Base-by-base conservation (phyloP, 2,113 vertebrate species). In the Jacana jacana region DNA sequence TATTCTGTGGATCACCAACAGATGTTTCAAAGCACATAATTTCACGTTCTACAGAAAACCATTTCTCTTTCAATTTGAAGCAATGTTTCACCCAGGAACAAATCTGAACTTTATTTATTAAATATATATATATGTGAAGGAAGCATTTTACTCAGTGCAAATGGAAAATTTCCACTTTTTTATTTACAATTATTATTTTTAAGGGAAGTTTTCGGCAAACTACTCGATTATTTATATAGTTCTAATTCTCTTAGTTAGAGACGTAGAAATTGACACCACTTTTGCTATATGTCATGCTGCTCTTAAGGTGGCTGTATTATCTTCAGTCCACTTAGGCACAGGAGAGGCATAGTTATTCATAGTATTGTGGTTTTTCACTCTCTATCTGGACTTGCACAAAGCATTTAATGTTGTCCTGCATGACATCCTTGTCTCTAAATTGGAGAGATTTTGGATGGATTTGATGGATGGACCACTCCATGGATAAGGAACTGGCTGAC, bases 281-380 rank as follows among this genome's bases (percentile, higher is more conserved):
- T 79, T 49, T 42, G 13, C 14, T 58, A 5, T 16, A 39, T 0
- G 1, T n/a, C 9, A 39, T 12, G 35, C 18, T 52, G n/a, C 11
- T 82, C 23, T 16, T 58, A 49, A 46, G 8, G 11, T 22, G 6
- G 4, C 13, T 76, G 84, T 76, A n/a, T 76, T 87, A 30, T 80
- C 31, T 49, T 10, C 4, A 6, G 8, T 52, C n/a, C 4, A 23
- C 8, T 70, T 23, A 48, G 25, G 40, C 58, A 88, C 37, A 86
- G 16, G 14, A 68, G n/a, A 77, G 27, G 25, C 4, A 61, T 5
- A 69, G 30, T 66, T 55, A 66, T 60, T 60, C 0, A 64, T 64
- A 89, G 80, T 54, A 35, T 11, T 35, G 31, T 54, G 72, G 1
- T 9, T 88, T 94, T 86, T 70, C 80, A 54, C 33, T 78, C 30